Evolutionary conservation across 2,888 invertebrate genomes (phyloP).

Genomic region (Lycia hirtaria): DNA sequence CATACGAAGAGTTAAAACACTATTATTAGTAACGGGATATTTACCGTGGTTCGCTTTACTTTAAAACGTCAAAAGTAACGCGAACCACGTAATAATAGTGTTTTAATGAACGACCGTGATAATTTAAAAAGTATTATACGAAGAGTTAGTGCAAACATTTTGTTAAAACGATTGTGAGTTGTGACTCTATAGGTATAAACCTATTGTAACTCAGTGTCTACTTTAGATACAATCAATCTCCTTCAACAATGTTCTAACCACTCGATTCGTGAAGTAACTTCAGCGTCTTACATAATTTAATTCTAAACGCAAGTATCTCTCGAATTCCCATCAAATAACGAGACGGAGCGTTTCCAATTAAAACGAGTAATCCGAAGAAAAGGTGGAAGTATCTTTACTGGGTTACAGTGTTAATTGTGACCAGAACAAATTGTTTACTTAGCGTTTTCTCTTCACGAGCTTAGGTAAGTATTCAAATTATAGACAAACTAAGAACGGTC

Average conservation of each 20-base stretch:
- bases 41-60: no score
- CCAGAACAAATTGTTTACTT: conserved; percentile 56
- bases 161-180: no score
- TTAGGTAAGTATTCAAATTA: background rate
- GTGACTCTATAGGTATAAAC: no score
- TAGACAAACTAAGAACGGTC: background rate
- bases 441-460: conserved; percentile 40
- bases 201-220: no score
- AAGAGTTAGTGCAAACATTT: no score
- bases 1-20: no score
- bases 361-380: conserved; percentile 34
- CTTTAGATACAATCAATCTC: no score
- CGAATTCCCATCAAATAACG: conserved; percentile 28
- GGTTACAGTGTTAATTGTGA: conserved; percentile 59
- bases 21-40: no score
- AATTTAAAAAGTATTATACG: no score
- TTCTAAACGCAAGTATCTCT: conserved; percentile 22
- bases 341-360: conserved; percentile 32
- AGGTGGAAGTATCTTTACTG: conserved; percentile 49
- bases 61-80: no score
- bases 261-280: conserved; percentile 3
- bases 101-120: no score
- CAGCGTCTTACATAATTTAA: conserved; percentile 19
- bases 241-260: background rate
- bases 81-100: no score